Base-by-base conservation (phyloP, 2,113 vertebrate species). In the Chloebia gouldiae region DNA sequence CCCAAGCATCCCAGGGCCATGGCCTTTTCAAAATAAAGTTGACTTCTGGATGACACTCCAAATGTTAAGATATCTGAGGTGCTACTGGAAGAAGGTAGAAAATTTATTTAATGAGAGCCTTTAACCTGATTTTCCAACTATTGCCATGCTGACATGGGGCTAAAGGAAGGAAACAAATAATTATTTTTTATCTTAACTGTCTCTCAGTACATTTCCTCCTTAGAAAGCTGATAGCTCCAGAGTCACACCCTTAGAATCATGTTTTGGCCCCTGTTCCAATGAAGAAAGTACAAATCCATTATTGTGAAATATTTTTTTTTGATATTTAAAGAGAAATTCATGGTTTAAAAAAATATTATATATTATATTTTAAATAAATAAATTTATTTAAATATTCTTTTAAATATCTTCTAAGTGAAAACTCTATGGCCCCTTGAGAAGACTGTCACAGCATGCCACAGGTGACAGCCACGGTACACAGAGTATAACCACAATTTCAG, bases 21-120 rank as follows among this genome's bases (percentile, higher is more conserved):
- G 23, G 39, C 39, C 82, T 83, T 90, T 51, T 86, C 86, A 86
- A 90, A 96, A 88, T 37, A 65, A 63, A 83, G 4, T 20, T 30
- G 51, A 56, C 82, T 66, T 70, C 57, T 70, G 24, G 72, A 81
- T 78, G 72, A 51, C 33, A 31, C 6, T 56, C 33, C 50, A 88
- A 80, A 81, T 39, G 77, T 71, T 83, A 77, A 83, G 68, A 42
- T 60, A 54, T 31, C 10, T 53, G 64, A 81, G 21, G 15, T 86
- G 56, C 21, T 86, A 66, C 20, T 23, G 47, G 68, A 71, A 53
- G 30, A 83, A 88, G 27, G 27, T 33, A 68, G 44, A 51, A 95
- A 59, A 22, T 28, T 77, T 47, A 51, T 56, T 85, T 90, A 47
- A 53, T n/a, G 50, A 49, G 53, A 94, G 37, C 23, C 13, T 89